phyloP scores from a whole-genome alignment of 2,797 vertebrate genomes.

The Anisognathus igniventris region DNA sequence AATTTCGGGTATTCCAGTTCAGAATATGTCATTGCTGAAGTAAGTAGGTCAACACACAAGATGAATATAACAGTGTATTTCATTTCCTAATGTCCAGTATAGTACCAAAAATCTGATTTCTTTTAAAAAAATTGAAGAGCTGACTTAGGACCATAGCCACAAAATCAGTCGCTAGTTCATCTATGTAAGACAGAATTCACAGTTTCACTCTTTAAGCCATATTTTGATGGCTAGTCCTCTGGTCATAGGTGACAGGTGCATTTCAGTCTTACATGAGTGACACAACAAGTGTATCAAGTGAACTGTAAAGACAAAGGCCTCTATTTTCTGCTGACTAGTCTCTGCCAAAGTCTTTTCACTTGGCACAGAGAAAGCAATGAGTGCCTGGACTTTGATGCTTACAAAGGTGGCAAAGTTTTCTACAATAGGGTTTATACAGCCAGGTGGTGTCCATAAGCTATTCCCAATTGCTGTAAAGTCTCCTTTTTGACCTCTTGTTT shows the following conservation, averaged over 20 bases:
- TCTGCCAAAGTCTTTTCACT: not conserved
- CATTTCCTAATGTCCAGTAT: not conserved
- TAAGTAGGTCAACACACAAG: not conserved
- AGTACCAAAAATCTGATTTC: not conserved
- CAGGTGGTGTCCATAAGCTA: not conserved
- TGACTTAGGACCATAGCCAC: not conserved
- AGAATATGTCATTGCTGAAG: not conserved
- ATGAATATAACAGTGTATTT: not conserved
- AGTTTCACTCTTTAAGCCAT: not conserved
- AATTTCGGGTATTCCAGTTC: not conserved
- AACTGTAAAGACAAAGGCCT: not conserved
- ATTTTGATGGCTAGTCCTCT: not conserved
- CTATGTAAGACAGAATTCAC: not conserved
- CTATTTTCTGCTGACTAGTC: not conserved
- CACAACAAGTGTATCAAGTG: not conserved
- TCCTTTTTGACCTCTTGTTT: not conserved
- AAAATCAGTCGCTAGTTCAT: not conserved
- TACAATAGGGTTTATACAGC: not conserved
- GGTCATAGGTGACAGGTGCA: not conserved
- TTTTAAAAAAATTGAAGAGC: not conserved
- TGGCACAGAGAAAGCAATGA: not conserved
- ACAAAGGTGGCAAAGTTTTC: not conserved
- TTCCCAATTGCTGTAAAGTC: not conserved
- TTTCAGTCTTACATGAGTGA: not conserved
- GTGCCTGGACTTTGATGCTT: not conserved